These are phyloP conservation scores for Triplophysa rosa DNA, from an alignment of 2,113 vertebrate species.

Conservation along the genomic window DNA sequence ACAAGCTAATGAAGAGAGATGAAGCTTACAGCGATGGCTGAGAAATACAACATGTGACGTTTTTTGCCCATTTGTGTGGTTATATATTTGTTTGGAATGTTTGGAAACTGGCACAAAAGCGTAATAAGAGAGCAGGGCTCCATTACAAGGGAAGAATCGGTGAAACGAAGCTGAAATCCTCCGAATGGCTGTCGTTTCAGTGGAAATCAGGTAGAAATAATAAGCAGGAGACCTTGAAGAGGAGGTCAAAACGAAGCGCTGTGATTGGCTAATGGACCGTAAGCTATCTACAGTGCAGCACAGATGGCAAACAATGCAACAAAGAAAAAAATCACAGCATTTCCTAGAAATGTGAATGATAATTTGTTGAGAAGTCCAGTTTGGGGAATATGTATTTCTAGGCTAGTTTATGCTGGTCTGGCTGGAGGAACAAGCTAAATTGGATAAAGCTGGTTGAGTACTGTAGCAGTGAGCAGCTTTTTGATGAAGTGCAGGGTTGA, in stretches of 20 bases:
- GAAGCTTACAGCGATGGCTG: background rate
- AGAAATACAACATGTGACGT: slow-evolving; percentile 13
- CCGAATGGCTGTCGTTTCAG: slow-evolving; percentile 51
- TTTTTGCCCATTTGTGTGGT: background rate
- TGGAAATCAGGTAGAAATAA: slow-evolving; percentile 57
- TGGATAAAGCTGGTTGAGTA: background rate
- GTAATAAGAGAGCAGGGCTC: slow-evolving; percentile 52
- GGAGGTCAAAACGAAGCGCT: slow-evolving; percentile 45
- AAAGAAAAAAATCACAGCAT: background rate
- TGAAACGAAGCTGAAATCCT: slow-evolving; percentile 56
- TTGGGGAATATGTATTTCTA: background rate
- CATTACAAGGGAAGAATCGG: slow-evolving; percentile 58
- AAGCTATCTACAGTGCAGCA: slow-evolving; percentile 58
- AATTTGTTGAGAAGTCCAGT: background rate
- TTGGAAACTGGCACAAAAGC: background rate
- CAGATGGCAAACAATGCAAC: slow-evolving; percentile 27
- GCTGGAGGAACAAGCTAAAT: background rate
- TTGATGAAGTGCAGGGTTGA: background rate
- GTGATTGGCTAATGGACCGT: slow-evolving; percentile 55
- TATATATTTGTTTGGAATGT: background rate
- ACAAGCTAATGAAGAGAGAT: slow-evolving; percentile 34
- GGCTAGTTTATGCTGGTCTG: background rate
- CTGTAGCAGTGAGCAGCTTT: background rate
- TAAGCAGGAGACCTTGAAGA: slow-evolving; percentile 55
- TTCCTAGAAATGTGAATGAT: background rate